Conservation (phyloP, 2,888 invertebrate genomes). For the Cataglyphis rosenhaueri region DNA sequence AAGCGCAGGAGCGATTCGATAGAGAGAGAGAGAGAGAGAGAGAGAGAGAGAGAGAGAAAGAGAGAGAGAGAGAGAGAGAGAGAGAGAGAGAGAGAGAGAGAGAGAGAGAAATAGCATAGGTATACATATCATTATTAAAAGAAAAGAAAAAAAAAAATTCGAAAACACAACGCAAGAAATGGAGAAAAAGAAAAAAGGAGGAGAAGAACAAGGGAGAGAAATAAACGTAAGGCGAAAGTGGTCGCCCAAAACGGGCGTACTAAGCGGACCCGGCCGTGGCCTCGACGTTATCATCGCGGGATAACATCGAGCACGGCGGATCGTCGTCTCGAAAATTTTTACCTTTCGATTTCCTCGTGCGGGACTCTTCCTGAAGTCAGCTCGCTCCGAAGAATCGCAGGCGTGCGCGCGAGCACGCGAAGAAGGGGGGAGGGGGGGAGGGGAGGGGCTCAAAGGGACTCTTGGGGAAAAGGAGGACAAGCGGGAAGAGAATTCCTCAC, state of each 20-base stretch:
- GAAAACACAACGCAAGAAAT: slow-evolving; percentile 11
- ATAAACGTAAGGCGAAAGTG: slow-evolving; percentile 47
- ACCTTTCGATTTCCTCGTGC: slow-evolving; percentile 63
- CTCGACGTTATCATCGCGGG: slow-evolving; percentile 67
- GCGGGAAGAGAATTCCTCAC: slow-evolving; percentile 85
- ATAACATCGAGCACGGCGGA: slow-evolving; percentile 77
- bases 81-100: background rate
- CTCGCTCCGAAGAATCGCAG: slow-evolving; percentile 14
- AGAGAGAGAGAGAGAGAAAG: background rate
- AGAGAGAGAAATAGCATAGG: slow-evolving; percentile 7
- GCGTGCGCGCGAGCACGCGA: slow-evolving; percentile 6
- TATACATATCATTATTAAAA: background rate
- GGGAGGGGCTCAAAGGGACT: background rate
- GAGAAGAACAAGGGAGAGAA: slow-evolving; percentile 44
- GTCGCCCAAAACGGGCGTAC: slow-evolving; percentile 81
- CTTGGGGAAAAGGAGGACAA: background rate
- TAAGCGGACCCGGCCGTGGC: slow-evolving; percentile 75
- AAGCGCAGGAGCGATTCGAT: slow-evolving; percentile 16
- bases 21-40: background rate
- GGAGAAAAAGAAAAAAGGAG: background rate
- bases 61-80: background rate
- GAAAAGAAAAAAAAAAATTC: background rate
- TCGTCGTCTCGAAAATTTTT: slow-evolving; percentile 65
- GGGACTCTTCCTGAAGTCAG: slow-evolving; percentile 48
- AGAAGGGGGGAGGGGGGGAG: background rate